Percentiles rank a stretch among this genome's conserved stretches.
phyloP scores from a whole-genome alignment of 2,888 invertebrate species.

The Drosophila yooni region DNA sequence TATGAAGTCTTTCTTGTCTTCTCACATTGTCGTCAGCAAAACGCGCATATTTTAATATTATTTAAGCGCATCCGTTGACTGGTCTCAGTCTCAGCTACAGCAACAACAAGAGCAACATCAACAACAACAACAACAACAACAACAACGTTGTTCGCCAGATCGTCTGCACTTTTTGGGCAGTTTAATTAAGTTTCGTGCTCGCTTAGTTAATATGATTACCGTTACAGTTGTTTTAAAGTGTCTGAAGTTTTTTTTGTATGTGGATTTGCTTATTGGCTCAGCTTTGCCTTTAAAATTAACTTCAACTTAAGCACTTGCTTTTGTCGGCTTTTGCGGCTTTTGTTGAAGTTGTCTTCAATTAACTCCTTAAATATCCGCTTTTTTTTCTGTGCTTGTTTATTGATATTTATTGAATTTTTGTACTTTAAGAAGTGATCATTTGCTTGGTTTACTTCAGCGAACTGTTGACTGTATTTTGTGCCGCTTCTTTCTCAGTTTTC shows the following conservation, averaged over 20 bases:
- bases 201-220: slow-evolving; percentile 70
- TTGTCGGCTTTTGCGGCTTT: slow-evolving; percentile 53
- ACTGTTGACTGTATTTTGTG: slow-evolving; percentile 5
- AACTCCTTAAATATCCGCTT: slow-evolving; percentile 43
- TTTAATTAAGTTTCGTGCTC: slow-evolving; percentile 67
- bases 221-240: slow-evolving; percentile 47
- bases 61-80: slow-evolving; percentile 59
- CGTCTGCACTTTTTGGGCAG: slow-evolving; percentile 55
- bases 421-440: slow-evolving; percentile 48
- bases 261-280: slow-evolving; percentile 35
- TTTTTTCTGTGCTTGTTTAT: slow-evolving; percentile 47
- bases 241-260: slow-evolving; percentile 18
- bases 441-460: slow-evolving; percentile 29
- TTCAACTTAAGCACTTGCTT: slow-evolving; percentile 17
- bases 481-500: not conserved
- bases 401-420: slow-evolving; percentile 75
- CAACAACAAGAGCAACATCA: slow-evolving; percentile 7
- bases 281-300: slow-evolving; percentile 23
- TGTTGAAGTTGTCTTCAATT: slow-evolving; percentile 50
- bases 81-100: slow-evolving; percentile 8
- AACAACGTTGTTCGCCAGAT: slow-evolving; percentile 12
- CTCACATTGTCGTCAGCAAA: slow-evolving; percentile 62
- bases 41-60: slow-evolving; percentile 67
- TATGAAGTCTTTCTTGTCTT: not conserved
- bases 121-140: slow-evolving; percentile 8